A percentile compares a stretch with the other conserved stretches of the same genome.
These are phyloP conservation scores for Acrossocheilus fasciatus DNA, from an alignment of 2,797 vertebrate species.

Conservation along the genomic window DNA sequence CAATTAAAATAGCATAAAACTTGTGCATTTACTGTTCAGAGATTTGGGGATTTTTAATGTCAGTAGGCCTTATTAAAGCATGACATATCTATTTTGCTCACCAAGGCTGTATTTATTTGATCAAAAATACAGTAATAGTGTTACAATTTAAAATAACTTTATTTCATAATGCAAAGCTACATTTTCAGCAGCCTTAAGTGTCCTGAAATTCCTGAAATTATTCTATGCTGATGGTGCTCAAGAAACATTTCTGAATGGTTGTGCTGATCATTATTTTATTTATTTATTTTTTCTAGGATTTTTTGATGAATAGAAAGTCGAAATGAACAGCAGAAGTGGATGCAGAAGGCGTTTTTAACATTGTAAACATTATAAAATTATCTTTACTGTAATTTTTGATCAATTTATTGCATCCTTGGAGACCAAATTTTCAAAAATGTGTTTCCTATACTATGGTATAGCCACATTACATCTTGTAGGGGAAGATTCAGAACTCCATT, in stretches of 20 bases:
- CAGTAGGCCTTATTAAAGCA: not conserved
- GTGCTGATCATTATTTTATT: not conserved
- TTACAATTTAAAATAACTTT: too few relatives aligned
- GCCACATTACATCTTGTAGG: not conserved
- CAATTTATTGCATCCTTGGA: not conserved
- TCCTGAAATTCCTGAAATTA: not conserved
- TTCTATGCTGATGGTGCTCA: not conserved
- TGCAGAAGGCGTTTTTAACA: not conserved
- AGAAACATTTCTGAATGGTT: not conserved
- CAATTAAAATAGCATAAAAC: not conserved
- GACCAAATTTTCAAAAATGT: not conserved
- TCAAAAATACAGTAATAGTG: not conserved
- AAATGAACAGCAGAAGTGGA: not conserved
- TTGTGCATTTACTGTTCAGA: too few relatives aligned
- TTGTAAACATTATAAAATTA: not conserved
- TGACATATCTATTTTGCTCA: not conserved
- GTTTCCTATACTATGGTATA: not conserved
- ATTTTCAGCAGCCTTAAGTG: not conserved
- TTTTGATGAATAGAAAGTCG: not conserved
- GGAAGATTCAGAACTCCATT: conserved; percentile 21
- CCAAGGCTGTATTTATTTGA: not conserved
- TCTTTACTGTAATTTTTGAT: not conserved
- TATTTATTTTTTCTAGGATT: not conserved
- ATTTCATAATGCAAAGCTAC: not conserved
- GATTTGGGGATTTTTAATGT: not conserved